These are phyloP conservation scores for Tenthredo scrophulariae DNA, from an alignment of 2,888 invertebrate genomes.

Conservation along the genomic window DNA sequence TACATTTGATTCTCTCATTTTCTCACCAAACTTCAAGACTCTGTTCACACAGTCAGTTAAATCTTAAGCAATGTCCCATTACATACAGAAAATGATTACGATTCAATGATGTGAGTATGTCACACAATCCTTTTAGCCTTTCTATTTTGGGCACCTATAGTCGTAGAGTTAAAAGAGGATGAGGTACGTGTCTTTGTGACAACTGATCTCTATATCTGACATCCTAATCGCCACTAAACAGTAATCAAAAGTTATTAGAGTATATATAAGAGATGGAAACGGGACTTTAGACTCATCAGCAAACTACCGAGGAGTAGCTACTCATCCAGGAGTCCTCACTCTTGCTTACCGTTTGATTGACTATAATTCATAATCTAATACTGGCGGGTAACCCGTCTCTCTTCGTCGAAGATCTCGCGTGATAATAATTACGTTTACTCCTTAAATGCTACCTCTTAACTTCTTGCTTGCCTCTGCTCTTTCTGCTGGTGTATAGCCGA, in stretches of 20 bases:
- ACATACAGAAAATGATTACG: not conserved
- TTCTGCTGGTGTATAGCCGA: conserved; percentile 10
- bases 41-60: not conserved
- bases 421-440: conserved; percentile 51
- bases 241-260: conserved; percentile 26
- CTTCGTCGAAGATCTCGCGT: conserved; percentile 22
- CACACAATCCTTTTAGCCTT: not conserved
- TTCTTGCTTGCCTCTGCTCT: conserved; percentile 41
- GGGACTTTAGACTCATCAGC: conserved; percentile 40
- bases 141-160: not conserved
- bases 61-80: not conserved
- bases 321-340: not conserved
- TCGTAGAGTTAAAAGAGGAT: not conserved
- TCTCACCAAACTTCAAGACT: conserved; percentile 24
- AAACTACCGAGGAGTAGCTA: not conserved
- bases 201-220: conserved; percentile 44
- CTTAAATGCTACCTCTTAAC: conserved; percentile 52
- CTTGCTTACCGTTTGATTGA: conserved; percentile 42
- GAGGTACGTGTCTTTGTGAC: conserved; percentile 41
- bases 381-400: not conserved
- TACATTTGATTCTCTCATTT: conserved; percentile 29
- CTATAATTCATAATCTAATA: conserved; percentile 51
- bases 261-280: conserved; percentile 5
- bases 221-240: conserved; percentile 17
- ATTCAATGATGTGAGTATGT: not conserved